A percentile compares a stretch with the other conserved stretches of the same genome.
phyloP scores from a whole-genome alignment of 2,113 vertebrate genomes.

The Microcebus lehilahytsara region DNA sequence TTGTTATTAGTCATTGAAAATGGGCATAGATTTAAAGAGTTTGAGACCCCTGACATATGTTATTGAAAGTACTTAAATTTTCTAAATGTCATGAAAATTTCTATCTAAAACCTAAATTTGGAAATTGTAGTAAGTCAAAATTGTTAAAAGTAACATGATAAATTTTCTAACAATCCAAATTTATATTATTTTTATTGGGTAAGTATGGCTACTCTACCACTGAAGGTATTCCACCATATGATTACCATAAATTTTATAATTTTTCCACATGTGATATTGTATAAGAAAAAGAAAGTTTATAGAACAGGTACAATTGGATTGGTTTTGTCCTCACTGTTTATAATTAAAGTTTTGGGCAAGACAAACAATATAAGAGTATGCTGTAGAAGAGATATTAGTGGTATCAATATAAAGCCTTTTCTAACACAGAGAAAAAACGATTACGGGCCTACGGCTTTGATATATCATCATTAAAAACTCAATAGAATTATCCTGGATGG shows the following conservation, averaged over 20 bases:
- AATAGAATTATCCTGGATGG: not conserved
- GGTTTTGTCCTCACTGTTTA: not conserved
- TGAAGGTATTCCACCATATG: not conserved
- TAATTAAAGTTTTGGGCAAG: not conserved
- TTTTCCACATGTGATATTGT: not conserved
- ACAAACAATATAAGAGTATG: not conserved
- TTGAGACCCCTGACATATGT: not conserved
- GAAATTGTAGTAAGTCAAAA: not conserved
- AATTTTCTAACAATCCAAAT: not conserved
- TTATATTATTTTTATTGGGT: not conserved
- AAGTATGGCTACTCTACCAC: not conserved
- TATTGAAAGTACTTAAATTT: not conserved
- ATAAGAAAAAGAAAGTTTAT: not conserved
- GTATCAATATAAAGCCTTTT: not conserved
- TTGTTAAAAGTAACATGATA: not conserved
- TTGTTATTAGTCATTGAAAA: not conserved
- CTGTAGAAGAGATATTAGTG: not conserved
- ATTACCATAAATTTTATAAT: not conserved
- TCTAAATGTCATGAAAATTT: not conserved
- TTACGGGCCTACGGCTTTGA: not conserved
- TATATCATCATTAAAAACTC: not conserved
- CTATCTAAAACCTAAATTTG: not conserved
- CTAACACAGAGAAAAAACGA: not conserved
- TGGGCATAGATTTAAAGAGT: not conserved
- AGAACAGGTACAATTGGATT: not conserved